A percentile compares a stretch with the other conserved stretches of the same genome.
Conservation (phyloP, 2,113 vertebrate genomes). For the Rissa tridactyla region DNA sequence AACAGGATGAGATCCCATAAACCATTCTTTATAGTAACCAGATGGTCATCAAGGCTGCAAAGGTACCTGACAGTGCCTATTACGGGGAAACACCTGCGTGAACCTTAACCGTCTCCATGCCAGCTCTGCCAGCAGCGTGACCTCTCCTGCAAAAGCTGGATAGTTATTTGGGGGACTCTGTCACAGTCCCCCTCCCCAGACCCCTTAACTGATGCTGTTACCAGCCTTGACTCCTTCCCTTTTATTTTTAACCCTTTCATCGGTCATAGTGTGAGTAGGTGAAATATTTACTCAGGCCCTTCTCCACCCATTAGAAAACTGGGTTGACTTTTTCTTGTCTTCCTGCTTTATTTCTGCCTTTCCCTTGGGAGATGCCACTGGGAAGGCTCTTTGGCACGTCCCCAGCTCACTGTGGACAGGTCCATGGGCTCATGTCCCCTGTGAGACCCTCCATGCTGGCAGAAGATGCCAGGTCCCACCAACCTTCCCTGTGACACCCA, state of each 20-base stretch:
- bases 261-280: neutral
- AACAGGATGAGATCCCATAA: conserved; percentile 44
- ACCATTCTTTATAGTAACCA: conserved; percentile 58
- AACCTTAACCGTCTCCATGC: neutral
- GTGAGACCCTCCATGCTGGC: neutral
- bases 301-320: neutral
- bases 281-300: neutral
- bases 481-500: neutral
- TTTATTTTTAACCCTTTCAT: neutral
- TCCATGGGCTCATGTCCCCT: neutral
- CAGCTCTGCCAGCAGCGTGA: neutral
- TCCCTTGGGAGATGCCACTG: neutral
- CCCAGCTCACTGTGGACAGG: accelerated
- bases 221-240: neutral
- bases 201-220: accelerated
- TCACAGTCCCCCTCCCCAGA: neutral
- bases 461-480: neutral
- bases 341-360: neutral
- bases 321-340: neutral
- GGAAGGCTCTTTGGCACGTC: neutral
- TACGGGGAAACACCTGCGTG: neutral
- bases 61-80: conserved; percentile 29
- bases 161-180: neutral
- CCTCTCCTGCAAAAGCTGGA: neutral
- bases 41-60: conserved; percentile 38